phyloP scores from a whole-genome alignment of 2,797 vertebrate genomes.

The Euthynnus affinis region DNA sequence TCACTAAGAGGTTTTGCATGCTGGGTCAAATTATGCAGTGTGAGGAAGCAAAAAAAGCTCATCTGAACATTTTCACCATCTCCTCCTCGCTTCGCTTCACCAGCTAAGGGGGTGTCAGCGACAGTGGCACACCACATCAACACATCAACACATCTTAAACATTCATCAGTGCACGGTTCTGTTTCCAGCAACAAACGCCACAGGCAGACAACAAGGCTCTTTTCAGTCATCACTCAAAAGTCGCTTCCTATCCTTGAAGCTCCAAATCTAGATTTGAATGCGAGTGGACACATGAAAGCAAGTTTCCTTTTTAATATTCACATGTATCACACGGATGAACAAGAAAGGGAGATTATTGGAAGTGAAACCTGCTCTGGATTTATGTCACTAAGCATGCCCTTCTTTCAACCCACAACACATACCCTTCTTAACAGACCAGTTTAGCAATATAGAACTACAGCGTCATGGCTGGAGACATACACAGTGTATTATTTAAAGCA shows the following conservation, averaged over 20 bases:
- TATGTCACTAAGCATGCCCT: constrained; percentile 15
- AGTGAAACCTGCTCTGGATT: constrained; percentile 49
- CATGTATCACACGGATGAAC: constrained; percentile 36
- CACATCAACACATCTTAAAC: constrained; percentile 52
- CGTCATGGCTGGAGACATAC: constrained; percentile 65
- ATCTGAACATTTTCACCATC: constrained; percentile 25
- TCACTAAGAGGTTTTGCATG: constrained; percentile 56
- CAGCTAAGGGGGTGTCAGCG: constrained; percentile 38
- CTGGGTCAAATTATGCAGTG: constrained; percentile 56
- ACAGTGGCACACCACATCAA: constrained; percentile 28
- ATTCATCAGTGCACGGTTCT: constrained; percentile 63
- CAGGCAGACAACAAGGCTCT: constrained; percentile 52
- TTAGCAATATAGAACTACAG: constrained; percentile 69
- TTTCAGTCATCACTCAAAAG: constrained; percentile 57
- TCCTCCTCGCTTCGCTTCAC: constrained; percentile 16
- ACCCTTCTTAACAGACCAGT: constrained; percentile 70
- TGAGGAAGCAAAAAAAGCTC: constrained; percentile 31
- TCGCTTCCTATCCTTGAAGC: constrained; percentile 30
- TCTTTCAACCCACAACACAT: constrained; percentile 42
- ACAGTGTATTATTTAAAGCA: constrained; percentile 85
- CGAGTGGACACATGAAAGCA: constrained; percentile 51
- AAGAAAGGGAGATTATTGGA: constrained; percentile 52
- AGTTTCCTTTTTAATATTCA: constrained; percentile 28
- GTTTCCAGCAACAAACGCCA: constrained; percentile 60
- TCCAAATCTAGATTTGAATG: constrained; percentile 42